Evolutionary conservation across 2,888 invertebrate genomes (phyloP).

Genomic region (Plusia festucae): DNA sequence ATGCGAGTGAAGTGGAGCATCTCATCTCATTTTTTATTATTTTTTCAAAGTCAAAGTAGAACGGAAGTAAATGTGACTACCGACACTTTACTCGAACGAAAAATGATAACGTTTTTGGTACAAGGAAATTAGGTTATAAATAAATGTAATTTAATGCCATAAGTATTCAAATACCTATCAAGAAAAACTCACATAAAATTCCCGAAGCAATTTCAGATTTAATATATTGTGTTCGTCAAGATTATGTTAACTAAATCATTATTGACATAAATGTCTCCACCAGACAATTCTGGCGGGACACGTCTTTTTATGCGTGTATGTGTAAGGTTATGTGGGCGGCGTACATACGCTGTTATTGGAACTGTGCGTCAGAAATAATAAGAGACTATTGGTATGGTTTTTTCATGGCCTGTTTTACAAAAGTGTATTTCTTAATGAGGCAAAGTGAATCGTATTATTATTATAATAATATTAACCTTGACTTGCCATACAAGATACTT

Average conservation of each 20-base stretch:
- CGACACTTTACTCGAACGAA: background rate
- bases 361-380: background rate
- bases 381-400: too few species aligned
- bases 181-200: background rate
- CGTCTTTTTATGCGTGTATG: conserved; percentile 1
- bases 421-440: too few species aligned
- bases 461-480: background rate
- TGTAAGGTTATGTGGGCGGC: background rate
- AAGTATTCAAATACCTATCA: background rate
- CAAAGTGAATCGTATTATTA: too few species aligned
- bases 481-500: background rate
- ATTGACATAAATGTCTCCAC: background rate
- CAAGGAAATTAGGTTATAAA: conserved; percentile 18
- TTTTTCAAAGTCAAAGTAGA: conserved; percentile 30
- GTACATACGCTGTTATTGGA: background rate
- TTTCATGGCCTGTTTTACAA: too few species aligned
- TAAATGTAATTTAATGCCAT: background rate
- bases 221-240: background rate
- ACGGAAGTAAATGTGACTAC: conserved; percentile 43
- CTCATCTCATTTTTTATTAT: background rate
- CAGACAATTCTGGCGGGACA: conserved; percentile 10
- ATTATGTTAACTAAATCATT: background rate
- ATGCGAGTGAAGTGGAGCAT: conserved; percentile 12
- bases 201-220: background rate
- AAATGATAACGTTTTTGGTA: conserved; percentile 14